These are phyloP conservation scores for Drosophila tsacasi DNA, from an alignment of 1,140 invertebrate species.

Conservation along the genomic window DNA sequence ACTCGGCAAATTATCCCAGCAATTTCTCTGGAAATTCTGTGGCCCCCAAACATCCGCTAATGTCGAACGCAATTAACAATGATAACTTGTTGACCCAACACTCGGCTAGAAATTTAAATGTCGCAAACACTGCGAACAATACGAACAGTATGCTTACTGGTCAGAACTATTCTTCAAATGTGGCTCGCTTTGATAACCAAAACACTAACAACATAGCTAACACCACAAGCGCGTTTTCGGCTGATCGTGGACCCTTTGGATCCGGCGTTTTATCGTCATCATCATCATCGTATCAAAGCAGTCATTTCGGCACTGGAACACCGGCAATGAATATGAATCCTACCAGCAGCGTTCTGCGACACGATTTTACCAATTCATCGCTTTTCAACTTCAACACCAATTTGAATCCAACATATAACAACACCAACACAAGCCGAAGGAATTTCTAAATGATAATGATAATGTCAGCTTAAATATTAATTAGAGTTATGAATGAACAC, in stretches of 20 bases:
- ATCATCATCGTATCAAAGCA: constrained; percentile 18
- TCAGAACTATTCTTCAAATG: constrained; percentile 51
- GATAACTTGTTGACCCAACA: constrained; percentile 18
- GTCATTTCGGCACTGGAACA: constrained; percentile 8
- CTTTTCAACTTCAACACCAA: constrained; percentile 39
- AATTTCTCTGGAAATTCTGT: background rate
- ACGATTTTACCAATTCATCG: constrained; percentile 4
- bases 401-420: constrained; percentile 25
- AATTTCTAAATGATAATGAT: constrained; percentile 9
- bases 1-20: background rate
- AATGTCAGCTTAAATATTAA: constrained; percentile 2
- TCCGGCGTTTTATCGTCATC: constrained; percentile 12
- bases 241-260: constrained; percentile 22
- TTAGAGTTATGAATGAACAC: constrained; percentile 11
- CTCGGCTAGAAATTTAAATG: constrained; percentile 17
- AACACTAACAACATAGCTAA: constrained; percentile 41
- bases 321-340: constrained; percentile 8
- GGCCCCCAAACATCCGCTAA: background rate
- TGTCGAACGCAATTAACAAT: constrained; percentile 11
- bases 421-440: constrained; percentile 24
- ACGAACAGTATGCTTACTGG: constrained; percentile 35
- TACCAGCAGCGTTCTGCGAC: constrained; percentile 17
- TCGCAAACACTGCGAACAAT: constrained; percentile 13
- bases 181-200: constrained; percentile 53
- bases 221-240: constrained; percentile 18